Evolutionary conservation across 2,888 invertebrate genomes (phyloP).

Genomic region (Oscheius myriophilus): DNA sequence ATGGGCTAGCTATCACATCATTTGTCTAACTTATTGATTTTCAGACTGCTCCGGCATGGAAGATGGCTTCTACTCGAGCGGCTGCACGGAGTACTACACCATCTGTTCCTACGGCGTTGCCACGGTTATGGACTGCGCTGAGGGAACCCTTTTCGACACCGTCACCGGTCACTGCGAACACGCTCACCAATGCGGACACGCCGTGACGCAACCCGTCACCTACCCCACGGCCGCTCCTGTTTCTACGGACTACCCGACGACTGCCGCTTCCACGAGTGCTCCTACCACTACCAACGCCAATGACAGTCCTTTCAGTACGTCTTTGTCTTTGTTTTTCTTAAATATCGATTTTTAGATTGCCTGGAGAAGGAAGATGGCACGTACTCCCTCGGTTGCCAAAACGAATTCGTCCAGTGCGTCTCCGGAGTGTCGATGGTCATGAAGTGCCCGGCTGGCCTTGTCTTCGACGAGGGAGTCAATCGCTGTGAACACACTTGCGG

Average conservation of each 20-base stretch:
- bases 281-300: background rate
- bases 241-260: too few species aligned
- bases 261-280: too few species aligned
- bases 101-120: conserved; percentile 9
- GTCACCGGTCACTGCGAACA: background rate
- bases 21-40: background rate
- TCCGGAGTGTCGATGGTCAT: background rate
- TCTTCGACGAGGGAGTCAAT: background rate
- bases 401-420: background rate
- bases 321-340: too few species aligned
- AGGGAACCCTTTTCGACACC: conserved; percentile 6
- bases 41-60: background rate
- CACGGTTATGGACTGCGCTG: background rate
- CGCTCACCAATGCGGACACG: too few species aligned
- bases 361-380: conserved; percentile 6
- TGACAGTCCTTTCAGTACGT: too few species aligned
- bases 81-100: conserved; percentile 12
- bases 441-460: background rate
- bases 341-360: conserved; percentile 3
- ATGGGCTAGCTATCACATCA: background rate
- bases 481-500: conserved; percentile 4
- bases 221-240: too few species aligned
- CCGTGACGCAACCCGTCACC: too few species aligned
- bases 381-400: background rate
- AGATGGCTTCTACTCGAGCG: conserved; percentile 17